Conservation (phyloP, 2,113 vertebrate genomes). For the Microtus pennsylvanicus region DNA sequence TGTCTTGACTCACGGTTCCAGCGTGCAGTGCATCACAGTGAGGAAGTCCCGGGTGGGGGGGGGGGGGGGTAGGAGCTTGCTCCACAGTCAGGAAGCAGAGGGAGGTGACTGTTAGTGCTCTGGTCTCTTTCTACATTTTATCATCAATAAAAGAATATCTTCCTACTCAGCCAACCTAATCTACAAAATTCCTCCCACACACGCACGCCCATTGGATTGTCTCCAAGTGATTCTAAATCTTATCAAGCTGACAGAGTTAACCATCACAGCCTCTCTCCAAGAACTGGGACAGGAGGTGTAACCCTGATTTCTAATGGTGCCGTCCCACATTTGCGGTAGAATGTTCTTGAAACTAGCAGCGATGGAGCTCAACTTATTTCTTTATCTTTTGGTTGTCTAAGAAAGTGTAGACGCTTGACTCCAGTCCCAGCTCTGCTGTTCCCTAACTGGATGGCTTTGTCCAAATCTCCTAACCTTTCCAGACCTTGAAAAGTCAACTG, state of each 20-base stretch:
- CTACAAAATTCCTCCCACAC: not conserved
- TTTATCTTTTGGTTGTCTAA: not conserved
- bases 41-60: too few relatives aligned
- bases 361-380: too few relatives aligned
- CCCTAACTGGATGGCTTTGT: not conserved
- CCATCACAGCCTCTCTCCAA: not conserved
- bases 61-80: too few relatives aligned
- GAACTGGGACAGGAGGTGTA: not conserved
- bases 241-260: not conserved
- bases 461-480: not conserved
- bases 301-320: not conserved
- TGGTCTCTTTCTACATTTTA: not conserved
- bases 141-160: not conserved
- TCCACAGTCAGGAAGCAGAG: not conserved
- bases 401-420: not conserved
- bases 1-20: not conserved
- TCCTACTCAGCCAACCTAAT: not conserved
- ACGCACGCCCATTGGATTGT: not conserved
- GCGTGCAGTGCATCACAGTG: too few relatives aligned
- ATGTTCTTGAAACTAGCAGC: not conserved
- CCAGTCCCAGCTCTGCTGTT: not conserved
- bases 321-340: not conserved
- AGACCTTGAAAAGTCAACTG: not conserved
- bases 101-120: not conserved
- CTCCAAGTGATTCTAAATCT: not conserved